Percentiles rank a stretch among this genome's conserved stretches.
These are phyloP conservation scores for Lasioglossum calceatum DNA, from an alignment of 2,888 invertebrate genomes.

Conservation along the genomic window DNA sequence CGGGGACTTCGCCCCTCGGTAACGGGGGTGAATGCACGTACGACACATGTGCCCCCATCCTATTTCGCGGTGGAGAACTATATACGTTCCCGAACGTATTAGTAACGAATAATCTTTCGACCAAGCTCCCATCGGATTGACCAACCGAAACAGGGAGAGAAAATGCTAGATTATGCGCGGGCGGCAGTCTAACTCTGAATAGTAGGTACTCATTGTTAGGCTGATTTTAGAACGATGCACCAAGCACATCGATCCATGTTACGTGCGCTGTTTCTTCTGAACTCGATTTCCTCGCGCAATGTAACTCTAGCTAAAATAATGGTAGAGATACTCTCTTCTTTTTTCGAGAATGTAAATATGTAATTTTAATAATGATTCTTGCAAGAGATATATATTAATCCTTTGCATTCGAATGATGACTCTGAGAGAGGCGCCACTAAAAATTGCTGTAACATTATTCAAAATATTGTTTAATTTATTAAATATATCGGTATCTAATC, in stretches of 20 bases:
- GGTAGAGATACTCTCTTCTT: neutral
- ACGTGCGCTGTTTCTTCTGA: slow-evolving; percentile 48
- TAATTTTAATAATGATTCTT: neutral
- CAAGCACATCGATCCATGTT: slow-evolving; percentile 65
- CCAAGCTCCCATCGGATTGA: neutral
- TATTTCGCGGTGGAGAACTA: slow-evolving; percentile 44
- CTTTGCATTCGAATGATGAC: too few species aligned
- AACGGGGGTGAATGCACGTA: slow-evolving; percentile 77
- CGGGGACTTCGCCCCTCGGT: slow-evolving; percentile 71
- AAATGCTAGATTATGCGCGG: neutral
- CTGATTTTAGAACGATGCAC: slow-evolving; percentile 54
- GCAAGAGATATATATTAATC: neutral
- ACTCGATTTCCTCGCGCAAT: slow-evolving; percentile 19
- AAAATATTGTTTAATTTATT: too few species aligned
- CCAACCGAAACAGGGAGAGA: neutral
- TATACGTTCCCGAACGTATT: slow-evolving; percentile 37
- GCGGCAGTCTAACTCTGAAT: slow-evolving; percentile 18
- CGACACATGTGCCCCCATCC: slow-evolving; percentile 62
- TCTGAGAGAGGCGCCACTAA: too few species aligned
- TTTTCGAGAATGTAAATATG: neutral
- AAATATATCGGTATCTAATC: too few species aligned
- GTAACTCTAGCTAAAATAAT: slow-evolving; percentile 22
- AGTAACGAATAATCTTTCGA: slow-evolving; percentile 57
- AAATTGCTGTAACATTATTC: too few species aligned
- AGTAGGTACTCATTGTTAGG: neutral